Evolutionary conservation across 2,797 vertebrate species (phyloP), one percentile per base, ranked within the genome.

Genomic region (Euphonia xanthogaster): DNA sequence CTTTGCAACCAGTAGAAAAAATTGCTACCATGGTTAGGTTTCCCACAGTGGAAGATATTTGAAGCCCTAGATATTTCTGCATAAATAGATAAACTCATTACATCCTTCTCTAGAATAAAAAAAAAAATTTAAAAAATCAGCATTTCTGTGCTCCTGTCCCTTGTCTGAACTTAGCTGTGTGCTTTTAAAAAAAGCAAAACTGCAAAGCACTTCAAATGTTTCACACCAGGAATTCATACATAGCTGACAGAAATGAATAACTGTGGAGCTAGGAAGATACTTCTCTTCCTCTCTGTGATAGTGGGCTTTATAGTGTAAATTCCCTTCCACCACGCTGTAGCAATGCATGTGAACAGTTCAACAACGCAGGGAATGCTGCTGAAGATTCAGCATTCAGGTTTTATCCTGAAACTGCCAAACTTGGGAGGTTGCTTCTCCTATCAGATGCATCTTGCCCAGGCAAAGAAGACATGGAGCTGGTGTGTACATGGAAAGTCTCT

Each of bases 101-200:
- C 23, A 58, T 65, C 22, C 45, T 92, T 70, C 40, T 79, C 28
- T 73, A 42, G 27, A n/a, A 63, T 18, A 31, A 75, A 89, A 55
- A 54, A 54, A 31, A 51, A 53, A n/a, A n/a, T 20, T 30, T 13
- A 40, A 76, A 68, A 66, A 35, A 12, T 39, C 25, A 61, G 31
- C 23, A 57, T 76, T 94, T 91, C 24, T 91, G 4, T 84, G 66
- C n/a, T 86, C 7, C 62, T 83, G n/a, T 90, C 47, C 48, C 31
- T 0, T 80, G 51, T 55, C 45, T 91, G 60, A 90, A 72, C 20
- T 74, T 77, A 76, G 35, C 57, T 71, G 4, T 35, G n/a, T 77
- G 55, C 74, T 94, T 94, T 86, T 60, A 80, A 74, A 67, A 63
- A 73, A 92, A 61, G 53, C 7, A 80, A 39, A 93, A 91, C 71